These are phyloP conservation scores for Pygoscelis antarcticus DNA, from an alignment of 2,113 vertebrate species.

Conservation along the genomic window DNA sequence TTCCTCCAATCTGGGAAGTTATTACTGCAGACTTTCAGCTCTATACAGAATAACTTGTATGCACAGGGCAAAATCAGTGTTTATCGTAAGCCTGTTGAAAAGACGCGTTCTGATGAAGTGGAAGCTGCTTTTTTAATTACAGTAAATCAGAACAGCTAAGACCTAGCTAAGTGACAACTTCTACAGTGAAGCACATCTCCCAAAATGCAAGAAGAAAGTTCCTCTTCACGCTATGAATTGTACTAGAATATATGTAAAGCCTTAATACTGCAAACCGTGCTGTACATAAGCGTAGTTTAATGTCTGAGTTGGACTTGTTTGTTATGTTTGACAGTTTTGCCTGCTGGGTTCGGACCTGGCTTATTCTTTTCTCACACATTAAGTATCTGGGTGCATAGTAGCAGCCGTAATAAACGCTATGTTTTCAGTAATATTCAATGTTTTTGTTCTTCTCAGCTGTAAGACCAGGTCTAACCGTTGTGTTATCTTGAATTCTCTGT, in stretches of 20 bases:
- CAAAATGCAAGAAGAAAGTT: not conserved
- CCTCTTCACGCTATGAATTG: too few relatives aligned
- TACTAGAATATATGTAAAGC: not conserved
- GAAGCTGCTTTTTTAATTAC: not conserved
- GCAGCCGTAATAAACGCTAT: not conserved
- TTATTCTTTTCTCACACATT: not conserved
- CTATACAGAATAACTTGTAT: too few relatives aligned
- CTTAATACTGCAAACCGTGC: fast-evolving
- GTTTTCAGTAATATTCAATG: not conserved
- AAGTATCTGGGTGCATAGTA: not conserved
- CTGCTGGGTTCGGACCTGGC: not conserved
- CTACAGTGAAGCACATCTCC: not conserved
- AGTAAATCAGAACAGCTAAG: not conserved
- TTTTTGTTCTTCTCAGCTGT: constrained; percentile 3
- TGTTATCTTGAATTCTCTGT: constrained; percentile 38
- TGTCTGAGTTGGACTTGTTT: not conserved
- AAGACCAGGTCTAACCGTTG: not conserved
- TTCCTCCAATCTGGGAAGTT: not conserved
- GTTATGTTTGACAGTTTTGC: not conserved
- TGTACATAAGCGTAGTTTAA: not conserved
- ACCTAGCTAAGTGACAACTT: too few relatives aligned
- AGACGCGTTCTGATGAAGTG: not conserved
- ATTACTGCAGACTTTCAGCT: not conserved
- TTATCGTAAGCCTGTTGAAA: not conserved
- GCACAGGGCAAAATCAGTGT: not conserved